Conservation (phyloP, 2,888 invertebrate species). For the Tridacna crocea region DNA sequence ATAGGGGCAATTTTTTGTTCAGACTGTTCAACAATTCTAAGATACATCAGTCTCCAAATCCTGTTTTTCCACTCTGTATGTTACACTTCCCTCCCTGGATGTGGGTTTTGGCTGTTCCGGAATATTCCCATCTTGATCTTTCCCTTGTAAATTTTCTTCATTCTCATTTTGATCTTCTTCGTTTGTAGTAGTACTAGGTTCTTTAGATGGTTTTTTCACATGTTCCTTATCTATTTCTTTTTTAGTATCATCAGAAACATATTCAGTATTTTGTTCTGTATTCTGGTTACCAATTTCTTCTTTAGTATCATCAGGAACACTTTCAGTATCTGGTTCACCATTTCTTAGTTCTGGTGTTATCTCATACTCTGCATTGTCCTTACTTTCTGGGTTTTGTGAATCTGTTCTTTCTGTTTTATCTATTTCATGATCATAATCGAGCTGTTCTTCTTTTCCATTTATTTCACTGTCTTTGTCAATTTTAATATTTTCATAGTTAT, state of each 20-base stretch:
- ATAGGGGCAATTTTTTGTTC: too few relatives aligned
- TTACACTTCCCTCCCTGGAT: constrained; percentile 43
- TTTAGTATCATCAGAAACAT: constrained; percentile 3
- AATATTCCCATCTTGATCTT: not conserved
- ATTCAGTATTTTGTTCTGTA: not conserved
- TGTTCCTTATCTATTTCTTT: constrained; percentile 12
- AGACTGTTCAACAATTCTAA: not conserved
- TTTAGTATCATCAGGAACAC: not conserved
- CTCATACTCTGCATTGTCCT: not conserved
- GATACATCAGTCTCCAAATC: not conserved
- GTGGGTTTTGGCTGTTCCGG: not conserved
- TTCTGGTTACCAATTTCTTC: too few relatives aligned
- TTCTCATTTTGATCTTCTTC: constrained; percentile 20
- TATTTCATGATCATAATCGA: too few relatives aligned
- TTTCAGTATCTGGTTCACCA: not conserved
- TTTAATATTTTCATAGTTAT: not conserved
- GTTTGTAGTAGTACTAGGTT: constrained; percentile 13
- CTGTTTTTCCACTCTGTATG: constrained; percentile 41
- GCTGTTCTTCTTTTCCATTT: not conserved
- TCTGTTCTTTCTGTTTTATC: constrained; percentile 8
- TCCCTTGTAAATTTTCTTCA: constrained; percentile 2
- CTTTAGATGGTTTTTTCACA: not conserved
- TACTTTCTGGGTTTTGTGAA: not conserved
- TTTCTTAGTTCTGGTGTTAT: too few relatives aligned
- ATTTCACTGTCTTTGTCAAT: not conserved